Conservation (phyloP, 2,113 vertebrate genomes). For the Carlito syrichta region DNA sequence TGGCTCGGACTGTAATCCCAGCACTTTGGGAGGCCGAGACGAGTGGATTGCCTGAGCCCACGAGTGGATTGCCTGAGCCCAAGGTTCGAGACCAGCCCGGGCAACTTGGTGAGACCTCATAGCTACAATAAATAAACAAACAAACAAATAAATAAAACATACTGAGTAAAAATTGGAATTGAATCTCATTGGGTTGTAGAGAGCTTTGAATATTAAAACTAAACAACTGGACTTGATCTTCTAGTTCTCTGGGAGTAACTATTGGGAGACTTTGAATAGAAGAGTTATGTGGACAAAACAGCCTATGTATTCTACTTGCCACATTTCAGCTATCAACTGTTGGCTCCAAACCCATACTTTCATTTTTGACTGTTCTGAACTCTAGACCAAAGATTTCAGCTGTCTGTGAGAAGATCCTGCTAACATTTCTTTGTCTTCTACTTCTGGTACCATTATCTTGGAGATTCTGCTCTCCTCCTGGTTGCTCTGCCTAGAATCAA, state of each 20-base stretch:
- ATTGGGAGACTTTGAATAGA: neutral
- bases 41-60: too few species aligned
- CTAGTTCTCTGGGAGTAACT: neutral
- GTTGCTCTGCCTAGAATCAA: neutral
- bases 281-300: neutral
- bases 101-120: too few species aligned
- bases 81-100: too few species aligned
- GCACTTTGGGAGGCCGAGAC: too few species aligned
- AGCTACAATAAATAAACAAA: too few species aligned
- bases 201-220: neutral
- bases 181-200: neutral
- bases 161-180: neutral
- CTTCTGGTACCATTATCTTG: neutral
- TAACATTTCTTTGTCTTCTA: neutral
- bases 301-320: neutral
- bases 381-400: neutral
- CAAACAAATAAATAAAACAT: too few species aligned
- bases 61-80: too few species aligned
- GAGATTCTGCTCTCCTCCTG: neutral
- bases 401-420: neutral
- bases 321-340: neutral
- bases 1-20: too few species aligned
- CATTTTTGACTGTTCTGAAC: neutral
- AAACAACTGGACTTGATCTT: neutral
- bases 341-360: neutral